A percentile compares a stretch with the other conserved stretches of the same genome.
phyloP scores from a whole-genome alignment of 2,888 invertebrate species.

The Tipula helvola region DNA sequence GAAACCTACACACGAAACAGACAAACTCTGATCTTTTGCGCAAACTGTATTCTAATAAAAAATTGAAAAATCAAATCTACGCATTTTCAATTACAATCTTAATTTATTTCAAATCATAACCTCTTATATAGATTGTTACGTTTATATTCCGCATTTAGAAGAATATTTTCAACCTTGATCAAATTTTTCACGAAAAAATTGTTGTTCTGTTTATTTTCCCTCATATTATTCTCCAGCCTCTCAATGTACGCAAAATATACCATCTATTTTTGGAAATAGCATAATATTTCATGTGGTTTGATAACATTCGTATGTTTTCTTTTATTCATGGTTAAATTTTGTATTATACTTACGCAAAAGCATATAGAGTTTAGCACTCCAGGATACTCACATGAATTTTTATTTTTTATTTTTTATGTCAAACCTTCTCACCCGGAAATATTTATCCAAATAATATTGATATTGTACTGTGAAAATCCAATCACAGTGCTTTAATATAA shows the following conservation, averaged over 20 bases:
- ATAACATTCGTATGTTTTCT: neutral
- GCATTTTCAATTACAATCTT: no score
- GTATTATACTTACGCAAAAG: neutral
- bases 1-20: no score
- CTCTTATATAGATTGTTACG: no score
- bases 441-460: neutral
- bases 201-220: neutral
- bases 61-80: no score
- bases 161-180: neutral
- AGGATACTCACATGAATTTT: neutral
- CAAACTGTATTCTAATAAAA: no score
- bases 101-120: no score
- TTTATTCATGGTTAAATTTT: neutral
- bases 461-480: neutral
- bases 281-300: neutral
- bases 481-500: neutral
- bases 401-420: no score
- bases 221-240: neutral
- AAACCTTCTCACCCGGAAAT: neutral
- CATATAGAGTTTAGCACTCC: neutral
- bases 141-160: no score
- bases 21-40: no score
- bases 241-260: neutral
- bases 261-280: neutral
- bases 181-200: neutral